Conservation (phyloP, 2,888 invertebrate species). For the Crematogaster levior region DNA sequence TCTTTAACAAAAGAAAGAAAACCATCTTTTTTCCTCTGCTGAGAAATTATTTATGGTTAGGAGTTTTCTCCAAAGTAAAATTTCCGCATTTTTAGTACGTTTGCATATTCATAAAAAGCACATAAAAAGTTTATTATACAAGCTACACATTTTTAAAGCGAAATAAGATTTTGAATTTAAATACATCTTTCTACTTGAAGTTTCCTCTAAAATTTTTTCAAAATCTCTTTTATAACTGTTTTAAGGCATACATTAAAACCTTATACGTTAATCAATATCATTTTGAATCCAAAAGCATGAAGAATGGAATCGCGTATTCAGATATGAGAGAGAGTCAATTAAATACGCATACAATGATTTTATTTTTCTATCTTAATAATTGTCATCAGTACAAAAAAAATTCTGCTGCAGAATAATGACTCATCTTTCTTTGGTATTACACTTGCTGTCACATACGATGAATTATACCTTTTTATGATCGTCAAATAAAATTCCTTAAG, state of each 20-base stretch:
- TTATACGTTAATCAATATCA: not conserved
- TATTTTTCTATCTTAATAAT: not conserved
- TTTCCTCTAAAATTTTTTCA: not conserved
- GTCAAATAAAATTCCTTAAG: not conserved
- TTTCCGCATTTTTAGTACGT: not conserved
- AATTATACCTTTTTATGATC: not conserved
- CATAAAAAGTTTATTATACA: not conserved
- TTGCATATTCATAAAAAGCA: too few species aligned
- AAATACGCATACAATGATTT: too few species aligned
- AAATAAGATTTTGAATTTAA: not conserved
- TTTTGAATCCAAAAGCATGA: not conserved
- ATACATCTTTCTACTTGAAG: not conserved
- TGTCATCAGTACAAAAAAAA: not conserved
- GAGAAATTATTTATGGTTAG: constrained; percentile 3
- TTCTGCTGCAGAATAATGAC: not conserved
- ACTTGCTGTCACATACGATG: not conserved
- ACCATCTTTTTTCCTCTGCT: not conserved
- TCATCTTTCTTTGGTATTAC: not conserved
- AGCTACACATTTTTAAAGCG: not conserved
- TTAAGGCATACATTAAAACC: not conserved
- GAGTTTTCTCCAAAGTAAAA: not conserved
- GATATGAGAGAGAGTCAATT: too few species aligned
- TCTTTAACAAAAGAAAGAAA: not conserved
- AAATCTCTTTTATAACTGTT: not conserved
- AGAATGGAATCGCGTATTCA: not conserved